phyloP scores from a whole-genome alignment of 1,140 invertebrate species.

The Zaprionus nigranus region DNA sequence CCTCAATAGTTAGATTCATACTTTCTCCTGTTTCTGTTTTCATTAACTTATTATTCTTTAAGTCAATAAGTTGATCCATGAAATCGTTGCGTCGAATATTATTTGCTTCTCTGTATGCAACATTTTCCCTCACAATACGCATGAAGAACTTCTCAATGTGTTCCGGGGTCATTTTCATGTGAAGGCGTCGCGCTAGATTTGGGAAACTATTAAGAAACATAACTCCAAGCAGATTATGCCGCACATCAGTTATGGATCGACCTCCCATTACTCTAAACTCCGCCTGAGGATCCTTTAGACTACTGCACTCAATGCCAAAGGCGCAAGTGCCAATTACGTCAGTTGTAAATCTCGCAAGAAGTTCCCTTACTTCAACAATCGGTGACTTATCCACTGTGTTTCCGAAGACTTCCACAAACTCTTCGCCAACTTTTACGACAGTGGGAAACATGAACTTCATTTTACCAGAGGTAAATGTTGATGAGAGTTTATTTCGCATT shows the following conservation, averaged over 20 bases:
- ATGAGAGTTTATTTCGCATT: slow-evolving; percentile 85
- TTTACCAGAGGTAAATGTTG: slow-evolving; percentile 86
- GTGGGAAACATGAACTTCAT: slow-evolving; percentile 86
- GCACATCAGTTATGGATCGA: slow-evolving; percentile 19
- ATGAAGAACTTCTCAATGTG: slow-evolving; percentile 84
- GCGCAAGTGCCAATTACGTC: slow-evolving; percentile 86
- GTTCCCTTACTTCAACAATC: slow-evolving; percentile 53
- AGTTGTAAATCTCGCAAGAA: slow-evolving; percentile 70
- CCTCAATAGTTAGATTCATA: slow-evolving; percentile 42
- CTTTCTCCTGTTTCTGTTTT: slow-evolving; percentile 34
- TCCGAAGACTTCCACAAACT: slow-evolving; percentile 35
- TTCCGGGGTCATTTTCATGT: slow-evolving; percentile 65
- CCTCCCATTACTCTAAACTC: slow-evolving; percentile 84
- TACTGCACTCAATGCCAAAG: slow-evolving; percentile 87
- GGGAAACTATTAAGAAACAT: slow-evolving; percentile 40
- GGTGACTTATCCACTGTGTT: slow-evolving; percentile 4
- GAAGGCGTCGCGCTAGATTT: slow-evolving; percentile 24
- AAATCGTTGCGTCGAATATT: slow-evolving; percentile 58
- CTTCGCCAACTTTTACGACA: slow-evolving; percentile 57
- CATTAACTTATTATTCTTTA: slow-evolving; percentile 75
- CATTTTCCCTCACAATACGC: slow-evolving; percentile 65
- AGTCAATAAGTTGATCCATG: slow-evolving; percentile 86
- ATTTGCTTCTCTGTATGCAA: slow-evolving; percentile 55
- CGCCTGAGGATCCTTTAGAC: slow-evolving; percentile 84
- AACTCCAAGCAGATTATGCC: slow-evolving; percentile 12